Conservation (phyloP, 2,797 vertebrate species). For the Syndactyla subalaris region DNA sequence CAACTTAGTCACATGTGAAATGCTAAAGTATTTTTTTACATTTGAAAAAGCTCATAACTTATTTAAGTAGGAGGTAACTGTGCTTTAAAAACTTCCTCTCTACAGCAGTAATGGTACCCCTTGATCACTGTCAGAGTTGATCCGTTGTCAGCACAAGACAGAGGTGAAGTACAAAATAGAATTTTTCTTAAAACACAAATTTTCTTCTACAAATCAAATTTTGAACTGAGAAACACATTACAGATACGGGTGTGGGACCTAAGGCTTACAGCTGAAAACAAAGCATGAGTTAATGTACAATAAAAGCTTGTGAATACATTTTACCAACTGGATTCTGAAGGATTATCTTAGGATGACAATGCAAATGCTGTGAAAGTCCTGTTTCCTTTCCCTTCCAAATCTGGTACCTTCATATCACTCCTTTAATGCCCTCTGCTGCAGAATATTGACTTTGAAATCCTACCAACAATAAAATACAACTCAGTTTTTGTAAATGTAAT, state of each 20-base stretch:
- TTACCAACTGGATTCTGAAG: not conserved
- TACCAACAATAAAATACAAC: not conserved
- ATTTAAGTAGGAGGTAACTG: conserved; percentile 6
- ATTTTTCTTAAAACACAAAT: not conserved
- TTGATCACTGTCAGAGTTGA: not conserved
- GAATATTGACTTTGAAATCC: not conserved
- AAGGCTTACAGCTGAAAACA: not conserved
- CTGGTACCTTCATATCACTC: not conserved
- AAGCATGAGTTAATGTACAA: not conserved
- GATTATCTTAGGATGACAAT: not conserved
- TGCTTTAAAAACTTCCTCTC: not conserved
- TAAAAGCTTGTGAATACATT: not conserved
- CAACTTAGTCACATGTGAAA: not conserved
- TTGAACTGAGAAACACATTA: not conserved
- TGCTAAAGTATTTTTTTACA: not conserved
- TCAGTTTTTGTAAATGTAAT: not conserved
- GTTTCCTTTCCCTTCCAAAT: not conserved
- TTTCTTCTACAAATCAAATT: conserved; percentile 8
- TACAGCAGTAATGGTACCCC: not conserved
- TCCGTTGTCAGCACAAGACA: not conserved
- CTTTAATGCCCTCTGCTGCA: conserved; percentile 22
- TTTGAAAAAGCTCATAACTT: not conserved
- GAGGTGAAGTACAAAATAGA: not conserved
- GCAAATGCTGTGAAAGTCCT: not conserved
- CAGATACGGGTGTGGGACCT: conserved; percentile 17